Base-by-base conservation (phyloP, 2,797 vertebrate genomes). In the Champsocephalus esox region DNA sequence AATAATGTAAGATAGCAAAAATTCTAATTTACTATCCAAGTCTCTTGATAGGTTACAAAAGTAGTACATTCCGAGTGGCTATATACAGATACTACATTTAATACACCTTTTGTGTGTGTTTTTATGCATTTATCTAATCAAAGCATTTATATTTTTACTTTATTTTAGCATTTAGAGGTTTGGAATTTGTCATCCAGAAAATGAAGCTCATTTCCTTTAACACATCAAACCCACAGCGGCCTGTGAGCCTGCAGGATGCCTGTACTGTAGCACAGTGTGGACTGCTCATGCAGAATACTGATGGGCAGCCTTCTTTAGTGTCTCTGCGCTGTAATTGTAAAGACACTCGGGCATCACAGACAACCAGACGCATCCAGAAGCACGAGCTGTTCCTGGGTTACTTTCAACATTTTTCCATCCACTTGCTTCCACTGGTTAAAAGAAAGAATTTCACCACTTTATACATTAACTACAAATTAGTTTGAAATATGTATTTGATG, bases 221-320 rank as follows among this genome's bases (percentile, higher is more conserved):
- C n/a, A 58, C 17, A 6, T 70, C 38, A 13, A 44, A 63, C 58
- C 13, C 11, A 45, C 60, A 46, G 38, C 11, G 48, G 45, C 71
- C 48, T 16, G 56, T 16, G 13, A 48, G 61, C 19, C 51, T 21
- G 57, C 43, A 70, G 62, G 28, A 21, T 52, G 28, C 5, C 70
- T 66, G 32, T 11, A 13, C 8, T 46, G 44, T 66, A 74, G 17
- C 16, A 57, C 49, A 49, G 21, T 28, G n/a, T 34, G 52, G 67
- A 21, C 32, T 14, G 14, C 50, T 52, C n/a, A 57, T 66, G 60
- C 67, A 64, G 68, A 65, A 54, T 44, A 62, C 57, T 73, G 48
- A 63, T 49, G 41, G 12, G 9, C 24, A 51, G 21, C 17, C 46
- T 73, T 12, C 17, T 69, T 61, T 48, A 62, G 51, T 54, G 5